Conservation (phyloP, 2,888 invertebrate genomes). For the Folsomia candida region DNA sequence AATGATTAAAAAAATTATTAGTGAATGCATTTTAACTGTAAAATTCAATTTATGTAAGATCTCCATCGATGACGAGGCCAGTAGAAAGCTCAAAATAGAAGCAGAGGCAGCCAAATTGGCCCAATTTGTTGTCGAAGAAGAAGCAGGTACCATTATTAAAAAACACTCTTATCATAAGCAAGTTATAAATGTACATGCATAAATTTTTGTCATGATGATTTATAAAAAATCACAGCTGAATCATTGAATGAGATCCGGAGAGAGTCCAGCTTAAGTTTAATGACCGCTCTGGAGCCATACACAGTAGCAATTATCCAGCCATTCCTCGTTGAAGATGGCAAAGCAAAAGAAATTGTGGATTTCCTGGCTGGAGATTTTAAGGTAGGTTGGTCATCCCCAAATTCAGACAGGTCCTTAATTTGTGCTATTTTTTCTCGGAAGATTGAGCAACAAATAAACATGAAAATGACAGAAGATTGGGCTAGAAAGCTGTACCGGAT, state of each 20-base stretch:
- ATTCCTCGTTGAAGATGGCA: slow-evolving; percentile 39
- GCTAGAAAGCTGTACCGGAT: slow-evolving; percentile 42
- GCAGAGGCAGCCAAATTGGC: slow-evolving; percentile 34
- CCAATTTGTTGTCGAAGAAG: slow-evolving; percentile 2
- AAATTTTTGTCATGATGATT: too few relatives aligned
- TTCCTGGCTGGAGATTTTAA: slow-evolving; percentile 42
- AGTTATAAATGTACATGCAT: too few relatives aligned
- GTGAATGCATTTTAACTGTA: neutral
- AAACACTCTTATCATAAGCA: too few relatives aligned
- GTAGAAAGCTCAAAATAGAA: slow-evolving; percentile 39
- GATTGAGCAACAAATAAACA: slow-evolving; percentile 37
- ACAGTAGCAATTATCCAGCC: slow-evolving; percentile 42
- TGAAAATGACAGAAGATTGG: slow-evolving; percentile 38
- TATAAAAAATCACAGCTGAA: neutral
- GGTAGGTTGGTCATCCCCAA: slow-evolving; percentile 16
- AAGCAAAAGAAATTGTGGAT: slow-evolving; percentile 42
- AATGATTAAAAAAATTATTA: neutral
- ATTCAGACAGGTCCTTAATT: neutral
- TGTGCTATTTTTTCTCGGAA: slow-evolving; percentile 7
- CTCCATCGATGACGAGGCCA: slow-evolving; percentile 44
- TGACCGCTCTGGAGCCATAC: slow-evolving; percentile 38
- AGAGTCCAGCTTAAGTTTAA: slow-evolving; percentile 41
- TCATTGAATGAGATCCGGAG: slow-evolving; percentile 25
- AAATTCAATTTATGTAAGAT: slow-evolving; percentile 27
- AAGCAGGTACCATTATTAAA: too few relatives aligned